These are phyloP conservation scores for Eudyptes chrysolophus DNA, from an alignment of 2,113 vertebrate genomes.

Conservation along the genomic window DNA sequence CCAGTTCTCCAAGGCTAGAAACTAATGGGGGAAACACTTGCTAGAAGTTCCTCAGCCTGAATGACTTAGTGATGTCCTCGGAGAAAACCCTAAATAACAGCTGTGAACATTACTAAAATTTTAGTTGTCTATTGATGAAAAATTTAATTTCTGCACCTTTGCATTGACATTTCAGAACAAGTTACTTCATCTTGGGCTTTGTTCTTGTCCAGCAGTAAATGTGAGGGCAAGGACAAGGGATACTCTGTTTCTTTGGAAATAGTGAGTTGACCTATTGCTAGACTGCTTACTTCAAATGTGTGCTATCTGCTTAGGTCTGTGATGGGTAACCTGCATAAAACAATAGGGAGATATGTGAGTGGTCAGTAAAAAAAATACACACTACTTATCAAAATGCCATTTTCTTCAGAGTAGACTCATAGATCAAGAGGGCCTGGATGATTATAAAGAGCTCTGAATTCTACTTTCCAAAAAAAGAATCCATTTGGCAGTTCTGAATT, in stretches of 20 bases:
- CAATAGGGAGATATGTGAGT: neutral
- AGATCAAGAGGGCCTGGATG: neutral
- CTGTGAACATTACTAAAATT: neutral
- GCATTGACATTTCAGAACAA: neutral
- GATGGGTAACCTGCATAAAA: neutral
- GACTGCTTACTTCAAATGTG: neutral
- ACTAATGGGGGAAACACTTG: neutral
- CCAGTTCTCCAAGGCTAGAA: neutral
- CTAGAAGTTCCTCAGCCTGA: neutral
- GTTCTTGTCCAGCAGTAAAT: neutral
- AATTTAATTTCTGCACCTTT: neutral
- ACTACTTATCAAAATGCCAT: neutral
- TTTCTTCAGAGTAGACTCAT: neutral
- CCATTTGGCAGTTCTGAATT: neutral
- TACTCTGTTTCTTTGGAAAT: neutral
- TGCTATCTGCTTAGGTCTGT: neutral
- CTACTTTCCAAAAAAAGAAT: neutral
- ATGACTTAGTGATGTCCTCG: neutral
- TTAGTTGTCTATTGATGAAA: neutral
- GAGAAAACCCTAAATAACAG: neutral
- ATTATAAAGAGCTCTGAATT: neutral
- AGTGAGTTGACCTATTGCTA: neutral
- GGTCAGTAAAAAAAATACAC: neutral
- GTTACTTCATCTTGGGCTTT: neutral
- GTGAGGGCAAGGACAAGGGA: accelerated